Base-by-base conservation (phyloP, 2,113 vertebrate species). In the Capricornis sumatraensis region DNA sequence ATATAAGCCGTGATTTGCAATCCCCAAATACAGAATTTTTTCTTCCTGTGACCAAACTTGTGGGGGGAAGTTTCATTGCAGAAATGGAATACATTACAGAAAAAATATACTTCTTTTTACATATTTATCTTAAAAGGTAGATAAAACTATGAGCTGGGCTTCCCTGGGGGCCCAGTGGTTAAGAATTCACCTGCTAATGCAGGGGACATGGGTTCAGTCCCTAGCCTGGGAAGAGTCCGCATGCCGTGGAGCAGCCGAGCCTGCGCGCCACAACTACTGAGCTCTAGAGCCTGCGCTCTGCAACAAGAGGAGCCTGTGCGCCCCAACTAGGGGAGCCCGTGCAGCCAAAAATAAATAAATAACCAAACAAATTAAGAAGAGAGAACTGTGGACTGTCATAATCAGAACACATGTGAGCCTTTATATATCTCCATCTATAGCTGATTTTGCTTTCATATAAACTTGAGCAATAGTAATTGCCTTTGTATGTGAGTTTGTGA, bases 401-500 rank as follows among this genome's bases (percentile, higher is more conserved):
- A 60, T 85, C 53, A 93, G 30, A 95, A 92, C 7, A 7, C 43
- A 33, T 12, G 10, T 58, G 57, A 88, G 64, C 87, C 93, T 81
- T 79, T 85, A 45, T 57, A 6, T 55, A 43, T 36, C n/a, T 57
- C n/a, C 74, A 74, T 92, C 88, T 97, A 95, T 79, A 94, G 94
- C 40, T 82, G 76, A 86, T 40, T 91, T 86, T 76, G 57, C 78
- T 91, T 89, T 76, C 53, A 23, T 53, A 50, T 93, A 85, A 91
- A 79, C 86, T 71, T 94, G 87, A 87, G 50, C 52, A 86, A 78
- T 83, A 33, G 85, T 86, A 97, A 93, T 89, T 96, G 47, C 93
- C 79, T 89, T 92, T 85, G 84, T 76, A 40, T 47, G 57, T 90
- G 90, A 82, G 40, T 45, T 45, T 94, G 64, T 90, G 55, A 90